phyloP scores from a whole-genome alignment of 2,113 vertebrate species.

The Orthonyx spaldingii region DNA sequence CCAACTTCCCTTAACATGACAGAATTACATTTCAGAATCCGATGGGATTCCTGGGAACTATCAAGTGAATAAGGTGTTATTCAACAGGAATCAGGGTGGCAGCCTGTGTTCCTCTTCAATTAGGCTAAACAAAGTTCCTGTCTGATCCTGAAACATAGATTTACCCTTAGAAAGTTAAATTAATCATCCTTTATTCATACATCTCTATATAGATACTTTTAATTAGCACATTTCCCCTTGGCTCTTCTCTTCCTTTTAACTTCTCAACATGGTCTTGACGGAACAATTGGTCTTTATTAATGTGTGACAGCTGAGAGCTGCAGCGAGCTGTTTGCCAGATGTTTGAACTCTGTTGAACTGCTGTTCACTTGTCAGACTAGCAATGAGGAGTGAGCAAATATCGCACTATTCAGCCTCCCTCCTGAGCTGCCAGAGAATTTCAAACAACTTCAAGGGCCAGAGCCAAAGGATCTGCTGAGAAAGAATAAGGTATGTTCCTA shows the following conservation, averaged over 20 bases:
- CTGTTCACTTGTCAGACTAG: slow-evolving; percentile 53
- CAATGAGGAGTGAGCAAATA: slow-evolving; percentile 15
- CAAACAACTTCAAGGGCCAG: neutral
- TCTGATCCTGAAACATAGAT: neutral
- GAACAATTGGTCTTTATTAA: slow-evolving; percentile 63
- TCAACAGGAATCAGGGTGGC: neutral
- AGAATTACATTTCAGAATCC: neutral
- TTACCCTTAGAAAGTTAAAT: slow-evolving; percentile 14
- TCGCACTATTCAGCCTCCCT: neutral
- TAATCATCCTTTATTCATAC: neutral
- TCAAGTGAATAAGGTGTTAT: neutral
- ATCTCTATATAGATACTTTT: slow-evolving; percentile 25
- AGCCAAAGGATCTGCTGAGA: slow-evolving; percentile 9
- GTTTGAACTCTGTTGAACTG: slow-evolving; percentile 60
- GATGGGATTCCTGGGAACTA: neutral
- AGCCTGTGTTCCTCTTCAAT: neutral
- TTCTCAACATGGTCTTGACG: slow-evolving; percentile 52
- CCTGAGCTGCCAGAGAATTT: slow-evolving; percentile 25
- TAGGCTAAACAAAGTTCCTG: neutral
- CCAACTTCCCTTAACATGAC: neutral
- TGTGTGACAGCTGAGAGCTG: slow-evolving; percentile 49
- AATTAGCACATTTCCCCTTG: slow-evolving; percentile 39
- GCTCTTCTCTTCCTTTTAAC: slow-evolving; percentile 41
- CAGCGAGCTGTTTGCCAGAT: slow-evolving; percentile 64
- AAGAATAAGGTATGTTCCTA: slow-evolving; percentile 7